These are phyloP conservation scores for Spialia ferax DNA, from an alignment of 2,888 invertebrate species.

Conservation along the genomic window DNA sequence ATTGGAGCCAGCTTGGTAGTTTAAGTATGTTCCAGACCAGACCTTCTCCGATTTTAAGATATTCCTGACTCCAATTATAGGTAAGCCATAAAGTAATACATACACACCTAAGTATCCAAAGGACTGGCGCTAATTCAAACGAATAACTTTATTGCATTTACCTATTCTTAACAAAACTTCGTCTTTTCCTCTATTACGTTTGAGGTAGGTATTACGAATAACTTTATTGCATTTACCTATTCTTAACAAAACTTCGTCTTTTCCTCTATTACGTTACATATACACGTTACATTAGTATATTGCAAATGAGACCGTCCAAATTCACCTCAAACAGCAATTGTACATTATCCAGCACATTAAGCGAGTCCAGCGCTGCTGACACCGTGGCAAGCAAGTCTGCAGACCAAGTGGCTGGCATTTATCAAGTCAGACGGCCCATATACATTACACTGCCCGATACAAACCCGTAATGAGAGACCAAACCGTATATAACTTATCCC, in stretches of 20 bases:
- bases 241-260: neutral
- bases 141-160: no score
- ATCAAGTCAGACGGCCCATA: slow-evolving; percentile 62
- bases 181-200: neutral
- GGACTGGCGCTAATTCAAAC: no score
- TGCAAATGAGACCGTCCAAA: slow-evolving; percentile 1
- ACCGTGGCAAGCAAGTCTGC: slow-evolving; percentile 7
- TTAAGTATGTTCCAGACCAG: no score
- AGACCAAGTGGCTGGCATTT: slow-evolving; percentile 55
- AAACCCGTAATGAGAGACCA: slow-evolving; percentile 76
- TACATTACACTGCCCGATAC: slow-evolving; percentile 62
- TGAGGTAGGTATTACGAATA: neutral
- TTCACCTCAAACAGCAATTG: slow-evolving; percentile 37
- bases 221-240: no score
- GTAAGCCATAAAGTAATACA: no score
- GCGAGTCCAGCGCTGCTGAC: slow-evolving; percentile 31
- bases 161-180: no score
- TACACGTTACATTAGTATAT: no score
- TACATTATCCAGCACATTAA: slow-evolving; percentile 34
- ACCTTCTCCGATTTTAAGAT: no score
- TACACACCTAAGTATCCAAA: no score
- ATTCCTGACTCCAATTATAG: no score
- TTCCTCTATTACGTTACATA: neutral
- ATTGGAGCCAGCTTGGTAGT: no score
- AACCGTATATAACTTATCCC: slow-evolving; percentile 83